Evolutionary conservation across 2,888 invertebrate genomes (phyloP), one percentile per base, ranked within the genome.

Genomic region (Scaptomyza flava): DNA sequence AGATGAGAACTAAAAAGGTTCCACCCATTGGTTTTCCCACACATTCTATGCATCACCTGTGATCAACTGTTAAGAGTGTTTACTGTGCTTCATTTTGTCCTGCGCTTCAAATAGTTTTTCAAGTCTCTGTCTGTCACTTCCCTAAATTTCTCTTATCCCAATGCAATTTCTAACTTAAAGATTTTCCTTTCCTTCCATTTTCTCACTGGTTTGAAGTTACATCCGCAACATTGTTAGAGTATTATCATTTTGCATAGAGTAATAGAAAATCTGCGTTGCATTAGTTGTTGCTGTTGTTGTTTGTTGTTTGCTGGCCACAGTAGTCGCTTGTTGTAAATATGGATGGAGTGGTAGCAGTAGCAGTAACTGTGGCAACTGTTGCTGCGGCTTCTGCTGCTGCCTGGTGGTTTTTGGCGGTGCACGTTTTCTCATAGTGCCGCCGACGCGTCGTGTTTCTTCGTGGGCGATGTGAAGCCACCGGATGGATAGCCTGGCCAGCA

Each of bases 361-460:
- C 42, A 46, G 33, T 48, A 23, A 23, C 52, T 42, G 31, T 27
- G 17, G 64, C 42, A 41, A 58, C 47, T 12, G 11, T 14, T 36
- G 48, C 12, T 12, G 4, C 46, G 30, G 30, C 11, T 33, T 11
- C 47, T 50, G 27, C 63, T 59, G 66, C 41, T 63, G 82, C 56
- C 45, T 33, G 50, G 48, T 61, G 62, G 48, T 68, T 69, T 73
- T 68, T 75, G 68, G 72, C 64, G 72, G 56, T 67, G 82, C 82
- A 83, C 82, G 82, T 83, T 83, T 82, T 83, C 77, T 68, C 72
- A 77, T 62, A 70, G 79, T 73, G 80, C 77, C 73, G 50, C 68
- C 72, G 83, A 79, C 81, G 82, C 82, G 82, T 83, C 84, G 84
- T 85, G 84, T 77, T 85, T 85, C 84, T 63, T 87, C 84, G 84